phyloP scores from a whole-genome alignment of 1,140 invertebrate genomes.

The Coelopa frigida region DNA sequence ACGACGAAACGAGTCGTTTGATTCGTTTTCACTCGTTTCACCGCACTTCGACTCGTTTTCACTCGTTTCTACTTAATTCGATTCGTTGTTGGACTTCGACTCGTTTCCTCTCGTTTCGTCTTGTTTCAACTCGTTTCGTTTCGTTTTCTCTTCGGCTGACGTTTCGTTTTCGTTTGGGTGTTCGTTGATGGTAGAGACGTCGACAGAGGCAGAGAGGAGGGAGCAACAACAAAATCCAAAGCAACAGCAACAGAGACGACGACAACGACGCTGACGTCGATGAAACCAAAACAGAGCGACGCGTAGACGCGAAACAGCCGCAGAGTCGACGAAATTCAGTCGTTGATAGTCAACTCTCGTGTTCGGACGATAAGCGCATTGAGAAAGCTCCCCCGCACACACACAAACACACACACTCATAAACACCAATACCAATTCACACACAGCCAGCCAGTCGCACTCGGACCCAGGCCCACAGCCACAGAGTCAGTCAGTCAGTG shows the following conservation, averaged over 20 bases:
- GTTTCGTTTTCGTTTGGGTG: not conserved
- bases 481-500: too few relatives aligned
- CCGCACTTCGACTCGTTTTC: too few relatives aligned
- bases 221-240: constrained; percentile 5
- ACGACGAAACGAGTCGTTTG: too few relatives aligned
- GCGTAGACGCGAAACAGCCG: constrained; percentile 10
- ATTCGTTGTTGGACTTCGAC: too few relatives aligned
- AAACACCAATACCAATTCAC: not conserved
- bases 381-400: constrained; percentile 11
- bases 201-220: not conserved
- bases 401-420: not conserved
- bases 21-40: too few relatives aligned
- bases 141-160: not conserved
- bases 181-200: not conserved
- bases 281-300: constrained; percentile 2
- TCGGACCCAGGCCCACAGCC: too few relatives aligned
- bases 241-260: constrained; percentile 3
- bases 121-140: too few relatives aligned
- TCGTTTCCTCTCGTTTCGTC: too few relatives aligned
- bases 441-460: too few relatives aligned
- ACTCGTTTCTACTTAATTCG: too few relatives aligned
- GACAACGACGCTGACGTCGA: not conserved
- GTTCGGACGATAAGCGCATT: constrained; percentile 38
- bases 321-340: constrained; percentile 21
- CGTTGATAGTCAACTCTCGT: constrained; percentile 39